Conservation (phyloP, 2,113 vertebrate genomes). For the Cyanoliseus patagonus region DNA sequence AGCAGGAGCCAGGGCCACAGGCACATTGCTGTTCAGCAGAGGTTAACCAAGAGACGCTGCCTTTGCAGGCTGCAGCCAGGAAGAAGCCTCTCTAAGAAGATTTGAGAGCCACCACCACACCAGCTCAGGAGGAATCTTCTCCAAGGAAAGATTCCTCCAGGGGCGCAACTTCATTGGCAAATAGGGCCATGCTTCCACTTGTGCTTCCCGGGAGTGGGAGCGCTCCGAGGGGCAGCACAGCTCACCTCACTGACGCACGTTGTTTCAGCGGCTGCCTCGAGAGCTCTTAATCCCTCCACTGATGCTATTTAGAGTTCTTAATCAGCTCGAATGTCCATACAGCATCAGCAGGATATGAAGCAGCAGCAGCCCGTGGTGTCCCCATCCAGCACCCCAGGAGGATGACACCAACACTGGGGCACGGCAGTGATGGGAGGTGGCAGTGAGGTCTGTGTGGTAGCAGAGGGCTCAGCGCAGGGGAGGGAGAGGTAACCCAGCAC, state of each 20-base stretch:
- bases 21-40: not conserved
- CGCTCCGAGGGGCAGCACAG: not conserved
- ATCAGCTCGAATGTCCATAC: slow-evolving; percentile 3
- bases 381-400: not conserved
- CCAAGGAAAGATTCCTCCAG: not conserved
- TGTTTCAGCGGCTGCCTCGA: not conserved
- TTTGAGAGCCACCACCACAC: not conserved
- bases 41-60: not conserved
- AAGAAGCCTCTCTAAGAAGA: not conserved
- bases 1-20: not conserved
- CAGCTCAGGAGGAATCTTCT: not conserved
- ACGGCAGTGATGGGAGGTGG: not conserved
- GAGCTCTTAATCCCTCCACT: slow-evolving; percentile 49
- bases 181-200: not conserved
- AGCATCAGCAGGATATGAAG: slow-evolving; percentile 9
- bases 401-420: not conserved
- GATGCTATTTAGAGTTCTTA: slow-evolving; percentile 35
- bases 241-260: not conserved
- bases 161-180: not conserved
- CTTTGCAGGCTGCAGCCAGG: not conserved
- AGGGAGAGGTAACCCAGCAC: not conserved
- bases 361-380: not conserved
- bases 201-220: not conserved
- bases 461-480: not conserved
- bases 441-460: fast-evolving